These are phyloP conservation scores for Trichacis sp. DNA, from an alignment of 2,888 invertebrate species.

Conservation along the genomic window DNA sequence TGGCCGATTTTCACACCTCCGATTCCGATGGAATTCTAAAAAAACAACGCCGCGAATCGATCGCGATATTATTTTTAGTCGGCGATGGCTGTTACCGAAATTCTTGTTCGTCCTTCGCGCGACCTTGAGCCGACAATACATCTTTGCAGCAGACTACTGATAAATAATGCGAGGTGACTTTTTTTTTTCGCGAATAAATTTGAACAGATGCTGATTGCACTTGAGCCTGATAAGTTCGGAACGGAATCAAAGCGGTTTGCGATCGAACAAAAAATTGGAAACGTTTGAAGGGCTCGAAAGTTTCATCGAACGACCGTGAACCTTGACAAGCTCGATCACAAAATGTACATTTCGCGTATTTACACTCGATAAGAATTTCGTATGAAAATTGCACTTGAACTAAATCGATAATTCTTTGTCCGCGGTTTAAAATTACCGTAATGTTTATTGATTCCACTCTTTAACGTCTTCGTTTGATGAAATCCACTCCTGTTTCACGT, in stretches of 20 bases:
- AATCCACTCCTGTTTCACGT: constrained; percentile 66
- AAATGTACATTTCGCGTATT: neutral
- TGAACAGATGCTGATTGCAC: constrained; percentile 35
- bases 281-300: too few relatives aligned
- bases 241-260: too few relatives aligned
- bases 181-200: constrained; percentile 42
- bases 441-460: constrained; percentile 57
- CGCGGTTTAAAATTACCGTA: too few relatives aligned
- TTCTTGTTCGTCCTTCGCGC: constrained; percentile 52
- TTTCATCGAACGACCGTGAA: too few relatives aligned
- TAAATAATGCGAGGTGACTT: constrained; percentile 50
- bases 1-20: too few relatives aligned
- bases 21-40: neutral
- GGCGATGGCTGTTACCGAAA: constrained; percentile 39
- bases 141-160: constrained; percentile 52
- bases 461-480: constrained; percentile 60
- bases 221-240: constrained; percentile 25
- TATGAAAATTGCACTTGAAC: constrained; percentile 7
- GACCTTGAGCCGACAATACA: constrained; percentile 49
- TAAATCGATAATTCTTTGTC: neutral
- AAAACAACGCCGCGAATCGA: constrained; percentile 17
- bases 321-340: neutral
- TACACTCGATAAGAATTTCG: too few relatives aligned
- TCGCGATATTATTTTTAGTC: constrained; percentile 39
- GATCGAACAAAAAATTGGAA: too few relatives aligned